These are phyloP conservation scores for Pituophis catenifer DNA, from an alignment of 2,113 vertebrate species.

Conservation along the genomic window DNA sequence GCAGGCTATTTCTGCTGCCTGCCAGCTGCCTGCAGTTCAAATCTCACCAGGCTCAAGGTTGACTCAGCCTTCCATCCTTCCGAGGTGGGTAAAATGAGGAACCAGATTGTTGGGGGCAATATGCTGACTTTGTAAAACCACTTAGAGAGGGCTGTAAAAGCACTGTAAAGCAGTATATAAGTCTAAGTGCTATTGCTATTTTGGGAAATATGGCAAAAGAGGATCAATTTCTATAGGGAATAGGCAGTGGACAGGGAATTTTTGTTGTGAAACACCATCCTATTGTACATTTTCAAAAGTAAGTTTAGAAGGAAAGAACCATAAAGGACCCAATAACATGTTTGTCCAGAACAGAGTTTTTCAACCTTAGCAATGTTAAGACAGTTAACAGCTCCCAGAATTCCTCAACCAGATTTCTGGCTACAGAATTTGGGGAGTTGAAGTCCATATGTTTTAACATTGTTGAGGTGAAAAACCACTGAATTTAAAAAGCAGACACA, in stretches of 20 bases:
- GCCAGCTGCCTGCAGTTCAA: no score
- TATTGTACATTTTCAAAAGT: not conserved
- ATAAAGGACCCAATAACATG: not conserved
- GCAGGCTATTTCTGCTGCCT: no score
- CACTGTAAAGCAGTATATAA: no score
- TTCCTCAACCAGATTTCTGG: not conserved
- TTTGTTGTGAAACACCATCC: not conserved
- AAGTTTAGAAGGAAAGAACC: not conserved
- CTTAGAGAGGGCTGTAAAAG: no score
- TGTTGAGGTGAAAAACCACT: no score
- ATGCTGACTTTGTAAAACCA: no score
- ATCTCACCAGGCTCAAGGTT: no score
- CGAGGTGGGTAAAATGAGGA: no score
- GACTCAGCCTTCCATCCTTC: no score
- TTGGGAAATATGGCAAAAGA: not conserved
- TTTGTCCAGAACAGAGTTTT: not conserved
- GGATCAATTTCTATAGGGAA: not conserved
- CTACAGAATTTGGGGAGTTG: no score
- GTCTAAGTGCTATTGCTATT: not conserved
- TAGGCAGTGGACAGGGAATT: not conserved
- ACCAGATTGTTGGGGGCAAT: no score
- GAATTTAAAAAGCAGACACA: not conserved
- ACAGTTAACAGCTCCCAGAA: not conserved
- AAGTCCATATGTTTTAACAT: no score
- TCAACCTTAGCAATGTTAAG: not conserved